These are phyloP conservation scores for Monochamus alternatus DNA, from an alignment of 2,888 invertebrate genomes.

Conservation along the genomic window DNA sequence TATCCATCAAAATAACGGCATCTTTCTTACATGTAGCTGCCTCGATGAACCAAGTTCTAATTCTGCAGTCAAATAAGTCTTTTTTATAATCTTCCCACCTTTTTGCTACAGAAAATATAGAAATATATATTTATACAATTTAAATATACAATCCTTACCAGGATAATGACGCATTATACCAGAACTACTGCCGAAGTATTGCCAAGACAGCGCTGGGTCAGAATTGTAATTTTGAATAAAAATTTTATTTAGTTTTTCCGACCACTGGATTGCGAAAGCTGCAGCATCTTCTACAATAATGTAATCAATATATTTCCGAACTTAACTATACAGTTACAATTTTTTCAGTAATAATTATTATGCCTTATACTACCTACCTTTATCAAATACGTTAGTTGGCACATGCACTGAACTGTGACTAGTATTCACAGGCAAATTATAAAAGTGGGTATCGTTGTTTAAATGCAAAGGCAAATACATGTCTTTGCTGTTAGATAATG, in stretches of 20 bases:
- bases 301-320: background rate
- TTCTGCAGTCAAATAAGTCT: constrained; percentile 90
- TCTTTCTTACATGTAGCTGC: constrained; percentile 99
- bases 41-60: constrained; percentile 96
- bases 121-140: background rate
- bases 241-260: constrained; percentile 86
- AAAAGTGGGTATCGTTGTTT: constrained; percentile 86
- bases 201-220: constrained; percentile 95
- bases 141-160: constrained; percentile 54
- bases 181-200: constrained; percentile 96
- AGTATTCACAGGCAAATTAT: constrained; percentile 86
- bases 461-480: constrained; percentile 76
- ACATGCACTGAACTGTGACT: constrained; percentile 91
- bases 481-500: constrained; percentile 49
- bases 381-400: constrained; percentile 93
- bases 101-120: constrained; percentile 53
- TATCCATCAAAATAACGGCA: constrained; percentile 94
- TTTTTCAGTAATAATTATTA: no score
- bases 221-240: constrained; percentile 89
- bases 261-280: constrained; percentile 90
- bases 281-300: constrained; percentile 70
- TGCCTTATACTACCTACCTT: constrained; percentile 69
- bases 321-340: background rate
- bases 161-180: constrained; percentile 96
- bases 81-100: constrained; percentile 67